A percentile compares a stretch with the other conserved stretches of the same genome.
Conservation (phyloP, 2,113 vertebrate genomes). For the Fukomys damarensis region DNA sequence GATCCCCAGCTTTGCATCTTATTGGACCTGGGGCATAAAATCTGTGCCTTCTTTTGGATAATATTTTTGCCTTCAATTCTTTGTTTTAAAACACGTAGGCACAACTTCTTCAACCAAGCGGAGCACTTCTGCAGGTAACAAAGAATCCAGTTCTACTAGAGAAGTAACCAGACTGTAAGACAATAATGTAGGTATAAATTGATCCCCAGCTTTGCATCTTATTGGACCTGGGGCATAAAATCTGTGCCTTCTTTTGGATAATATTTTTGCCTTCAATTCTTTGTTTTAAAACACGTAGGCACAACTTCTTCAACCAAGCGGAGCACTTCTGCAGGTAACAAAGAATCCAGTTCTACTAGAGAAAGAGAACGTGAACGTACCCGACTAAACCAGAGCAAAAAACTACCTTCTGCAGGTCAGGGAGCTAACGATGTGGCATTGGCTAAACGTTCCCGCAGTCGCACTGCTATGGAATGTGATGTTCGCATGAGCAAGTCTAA, state of each 20-base stretch:
- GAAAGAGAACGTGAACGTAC: conserved; percentile 92
- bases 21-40: neutral
- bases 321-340: conserved; percentile 88
- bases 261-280: conserved; percentile 54
- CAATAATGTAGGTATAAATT: no score
- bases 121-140: conserved; percentile 88
- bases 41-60: neutral
- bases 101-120: conserved; percentile 89
- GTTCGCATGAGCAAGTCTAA: conserved; percentile 97
- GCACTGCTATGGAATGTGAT: conserved; percentile 87
- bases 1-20: neutral
- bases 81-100: conserved; percentile 78
- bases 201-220: neutral
- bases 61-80: conserved; percentile 54
- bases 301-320: conserved; percentile 89
- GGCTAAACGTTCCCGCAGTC: conserved; percentile 91
- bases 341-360: conserved; percentile 91
- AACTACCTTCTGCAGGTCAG: conserved; percentile 88
- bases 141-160: conserved; percentile 91
- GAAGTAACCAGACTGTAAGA: no score
- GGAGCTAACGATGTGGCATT: conserved; percentile 80
- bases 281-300: conserved; percentile 77
- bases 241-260: neutral
- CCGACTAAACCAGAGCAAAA: conserved; percentile 90
- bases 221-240: neutral